These are phyloP conservation scores for Margaritifera margaritifera DNA, from an alignment of 2,888 invertebrate genomes.

Conservation along the genomic window DNA sequence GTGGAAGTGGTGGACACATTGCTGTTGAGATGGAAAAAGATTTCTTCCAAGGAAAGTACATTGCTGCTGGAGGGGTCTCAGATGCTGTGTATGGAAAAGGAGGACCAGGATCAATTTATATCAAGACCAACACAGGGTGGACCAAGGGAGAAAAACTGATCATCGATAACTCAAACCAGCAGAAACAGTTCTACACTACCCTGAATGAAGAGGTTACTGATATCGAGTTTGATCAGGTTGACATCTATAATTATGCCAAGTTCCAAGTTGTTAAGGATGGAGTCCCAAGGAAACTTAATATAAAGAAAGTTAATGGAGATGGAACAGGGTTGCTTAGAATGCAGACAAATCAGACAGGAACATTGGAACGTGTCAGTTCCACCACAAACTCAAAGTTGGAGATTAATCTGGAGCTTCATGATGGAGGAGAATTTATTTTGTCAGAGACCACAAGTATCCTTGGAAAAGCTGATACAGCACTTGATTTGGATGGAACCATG, in stretches of 20 bases:
- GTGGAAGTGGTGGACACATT: conserved; percentile 58
- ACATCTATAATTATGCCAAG: conserved; percentile 53
- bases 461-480: conserved; percentile 47
- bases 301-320: conserved; percentile 54
- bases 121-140: conserved; percentile 23
- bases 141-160: conserved; percentile 42
- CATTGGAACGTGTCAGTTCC: conserved; percentile 39
- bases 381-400: conserved; percentile 49
- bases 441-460: conserved; percentile 55
- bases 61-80: conserved; percentile 47
- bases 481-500: conserved; percentile 56
- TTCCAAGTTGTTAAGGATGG: conserved; percentile 49
- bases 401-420: conserved; percentile 55
- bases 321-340: conserved; percentile 56
- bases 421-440: conserved; percentile 59
- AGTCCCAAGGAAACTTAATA: conserved; percentile 35
- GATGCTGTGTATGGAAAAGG: conserved; percentile 44
- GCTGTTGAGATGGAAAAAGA: conserved; percentile 40
- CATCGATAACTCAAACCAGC: conserved; percentile 53
- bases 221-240: conserved; percentile 44
- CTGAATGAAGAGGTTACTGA: conserved; percentile 38
- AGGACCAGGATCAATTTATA: conserved; percentile 56
- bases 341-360: conserved; percentile 49
- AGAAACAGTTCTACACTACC: conserved; percentile 50
- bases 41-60: conserved; percentile 37